phyloP scores from a whole-genome alignment of 2,888 invertebrate species.

The Lymantria monacha region DNA sequence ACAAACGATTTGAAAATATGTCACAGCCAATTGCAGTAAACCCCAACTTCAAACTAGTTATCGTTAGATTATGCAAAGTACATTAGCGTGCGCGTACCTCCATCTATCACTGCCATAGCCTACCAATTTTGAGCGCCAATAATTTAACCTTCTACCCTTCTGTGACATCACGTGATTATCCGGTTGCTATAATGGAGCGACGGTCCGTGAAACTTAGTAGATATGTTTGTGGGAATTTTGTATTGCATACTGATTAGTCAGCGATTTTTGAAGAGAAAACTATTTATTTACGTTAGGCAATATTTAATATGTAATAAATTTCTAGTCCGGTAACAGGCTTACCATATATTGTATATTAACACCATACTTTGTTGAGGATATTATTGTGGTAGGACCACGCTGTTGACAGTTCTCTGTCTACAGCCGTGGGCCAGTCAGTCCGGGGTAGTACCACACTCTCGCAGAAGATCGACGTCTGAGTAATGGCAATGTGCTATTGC shows the following conservation, averaged over 20 bases:
- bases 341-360: too few species aligned
- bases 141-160: conserved; percentile 29
- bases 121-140: conserved; percentile 41
- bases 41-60: conserved; percentile 2
- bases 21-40: neutral
- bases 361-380: too few species aligned
- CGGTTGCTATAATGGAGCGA: conserved; percentile 6
- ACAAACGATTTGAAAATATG: neutral
- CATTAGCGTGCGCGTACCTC: conserved; percentile 17
- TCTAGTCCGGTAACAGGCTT: too few species aligned
- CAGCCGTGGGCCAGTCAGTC: too few species aligned
- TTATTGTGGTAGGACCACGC: too few species aligned
- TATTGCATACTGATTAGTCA: neutral
- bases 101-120: conserved; percentile 36
- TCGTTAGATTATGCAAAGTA: conserved; percentile 15
- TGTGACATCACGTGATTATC: conserved; percentile 21
- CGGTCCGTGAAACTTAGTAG: conserved; percentile 7
- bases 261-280: neutral
- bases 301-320: too few species aligned
- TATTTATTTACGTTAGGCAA: too few species aligned
- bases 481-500: too few species aligned
- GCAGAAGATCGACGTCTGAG: too few species aligned
- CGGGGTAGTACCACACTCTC: too few species aligned
- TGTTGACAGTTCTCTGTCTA: too few species aligned
- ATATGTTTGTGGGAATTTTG: conserved; percentile 7